phyloP scores from a whole-genome alignment of 2,797 vertebrate species.

The Enoplosus armatus region DNA sequence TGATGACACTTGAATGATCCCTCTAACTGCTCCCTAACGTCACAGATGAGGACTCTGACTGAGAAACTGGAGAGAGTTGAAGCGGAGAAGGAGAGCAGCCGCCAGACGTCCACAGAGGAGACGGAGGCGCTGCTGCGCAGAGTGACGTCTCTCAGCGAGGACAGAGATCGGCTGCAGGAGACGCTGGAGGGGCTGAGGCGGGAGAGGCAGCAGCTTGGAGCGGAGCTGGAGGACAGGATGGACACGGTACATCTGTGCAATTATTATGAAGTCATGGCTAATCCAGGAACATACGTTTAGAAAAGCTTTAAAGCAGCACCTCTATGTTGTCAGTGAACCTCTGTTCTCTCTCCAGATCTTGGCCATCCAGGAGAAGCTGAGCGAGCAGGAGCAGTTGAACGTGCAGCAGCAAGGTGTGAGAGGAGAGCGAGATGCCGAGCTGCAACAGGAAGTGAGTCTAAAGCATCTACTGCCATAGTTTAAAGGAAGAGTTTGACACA shows the following conservation, averaged over 20 bases:
- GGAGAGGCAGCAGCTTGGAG: no score
- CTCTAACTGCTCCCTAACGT: no score
- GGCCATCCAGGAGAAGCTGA: slow-evolving; percentile 44
- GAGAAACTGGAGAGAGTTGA: no score
- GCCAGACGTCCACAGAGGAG: no score
- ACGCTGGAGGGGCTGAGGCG: no score
- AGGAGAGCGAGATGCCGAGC: slow-evolving; percentile 20
- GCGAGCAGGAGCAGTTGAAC: slow-evolving; percentile 31
- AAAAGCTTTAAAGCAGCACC: not conserved
- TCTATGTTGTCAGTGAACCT: not conserved
- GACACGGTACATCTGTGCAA: slow-evolving; percentile 66
- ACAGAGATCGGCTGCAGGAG: no score
- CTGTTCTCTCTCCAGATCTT: slow-evolving; percentile 37
- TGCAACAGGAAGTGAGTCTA: slow-evolving; percentile 56
- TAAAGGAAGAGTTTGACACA: not conserved
- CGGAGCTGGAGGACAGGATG: slow-evolving; percentile 75
- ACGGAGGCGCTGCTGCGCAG: no score
- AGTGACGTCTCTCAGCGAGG: no score
- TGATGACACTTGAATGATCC: no score
- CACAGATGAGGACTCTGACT: no score
- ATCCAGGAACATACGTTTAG: rapidly evolving
- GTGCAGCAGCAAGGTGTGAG: slow-evolving; percentile 38
- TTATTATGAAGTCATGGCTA: not conserved
- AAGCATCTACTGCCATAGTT: not conserved
- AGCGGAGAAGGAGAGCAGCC: no score